Percentiles rank a stretch among this genome's conserved stretches.
Evolutionary conservation across 2,888 invertebrate species (phyloP).

Genomic region (Polymixis lichenea): DNA sequence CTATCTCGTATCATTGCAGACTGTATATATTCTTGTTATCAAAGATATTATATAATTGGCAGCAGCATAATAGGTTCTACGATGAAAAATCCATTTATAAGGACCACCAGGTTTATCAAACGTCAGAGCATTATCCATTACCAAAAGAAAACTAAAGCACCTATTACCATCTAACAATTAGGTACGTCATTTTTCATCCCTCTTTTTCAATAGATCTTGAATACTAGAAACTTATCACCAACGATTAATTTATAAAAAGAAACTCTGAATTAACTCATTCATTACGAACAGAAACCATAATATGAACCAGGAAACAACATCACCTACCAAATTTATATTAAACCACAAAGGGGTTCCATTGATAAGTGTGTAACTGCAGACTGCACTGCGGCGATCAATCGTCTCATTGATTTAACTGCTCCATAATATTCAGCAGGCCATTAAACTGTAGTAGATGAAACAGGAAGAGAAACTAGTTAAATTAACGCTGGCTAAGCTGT

Average conservation of each 20-base stretch:
- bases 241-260: neutral
- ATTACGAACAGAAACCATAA: neutral
- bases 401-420: constrained; percentile 57
- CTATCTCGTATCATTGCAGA: neutral
- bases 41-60: neutral
- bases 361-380: constrained; percentile 41
- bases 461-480: constrained; percentile 40
- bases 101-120: neutral
- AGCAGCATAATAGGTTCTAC: neutral
- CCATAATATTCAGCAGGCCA: constrained; percentile 49
- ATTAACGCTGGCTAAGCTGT: constrained; percentile 17
- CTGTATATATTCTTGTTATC: neutral
- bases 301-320: constrained; percentile 15
- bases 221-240: neutral
- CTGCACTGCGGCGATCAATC: constrained; percentile 57
- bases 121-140: neutral
- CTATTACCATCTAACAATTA: neutral
- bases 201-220: neutral
- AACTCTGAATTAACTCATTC: neutral
- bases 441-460: constrained; percentile 44
- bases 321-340: constrained; percentile 33
- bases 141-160: neutral
- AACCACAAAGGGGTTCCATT: constrained; percentile 50
- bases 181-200: neutral
- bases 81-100: neutral